Base-by-base conservation (phyloP, 2,888 invertebrate species). In the Nemoura dubitans region DNA sequence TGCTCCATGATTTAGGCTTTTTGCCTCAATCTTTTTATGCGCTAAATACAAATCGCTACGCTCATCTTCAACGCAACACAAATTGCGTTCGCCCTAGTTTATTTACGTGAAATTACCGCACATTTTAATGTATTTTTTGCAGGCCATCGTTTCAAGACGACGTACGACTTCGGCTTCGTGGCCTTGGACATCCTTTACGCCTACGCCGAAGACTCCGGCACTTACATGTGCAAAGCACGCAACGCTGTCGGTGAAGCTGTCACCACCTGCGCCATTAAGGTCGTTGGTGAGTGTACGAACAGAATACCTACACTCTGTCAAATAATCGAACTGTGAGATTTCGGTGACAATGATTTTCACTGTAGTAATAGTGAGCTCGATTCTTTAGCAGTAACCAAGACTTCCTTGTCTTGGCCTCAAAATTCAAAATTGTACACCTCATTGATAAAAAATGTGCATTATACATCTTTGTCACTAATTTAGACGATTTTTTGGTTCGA, bases 131-230 rank as follows among this genome's bases (percentile, higher is more conserved):
- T 36, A 6, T 59, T 59, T 16, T 14, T 59, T 10, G 59, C 88
- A 93, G 94, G 98, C 84, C 98, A 98, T 91, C 95, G 99, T 89
- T 99, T 98, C 92, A 98, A 98, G 92, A 98, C 98, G 2, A 97
- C 97, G 0, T 97, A 98, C 90, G 99, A 99, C 91, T 99, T 99
- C 92, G 99, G 99, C 88, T 99, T 97, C 91, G 99, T 99, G 30
- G 98, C 98, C 43, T 93, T 99, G 89, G 99, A 99, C 91, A 97
- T 99, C 89, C 93, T 98, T 86, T 99, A 99, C 91, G 98, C 98
- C 81, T 98, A 98, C 91, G 96, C 98, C 76, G 99, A 99, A 93
- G 99, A 99, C 91, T 96, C 97, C 86, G 99, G 99, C 88, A 97
- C 97, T 85, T 99, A 99, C 91, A 98, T 98, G 95, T 98, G 98